Base-by-base conservation (phyloP, 1,140 invertebrate genomes). In the Formica exsecta region DNA sequence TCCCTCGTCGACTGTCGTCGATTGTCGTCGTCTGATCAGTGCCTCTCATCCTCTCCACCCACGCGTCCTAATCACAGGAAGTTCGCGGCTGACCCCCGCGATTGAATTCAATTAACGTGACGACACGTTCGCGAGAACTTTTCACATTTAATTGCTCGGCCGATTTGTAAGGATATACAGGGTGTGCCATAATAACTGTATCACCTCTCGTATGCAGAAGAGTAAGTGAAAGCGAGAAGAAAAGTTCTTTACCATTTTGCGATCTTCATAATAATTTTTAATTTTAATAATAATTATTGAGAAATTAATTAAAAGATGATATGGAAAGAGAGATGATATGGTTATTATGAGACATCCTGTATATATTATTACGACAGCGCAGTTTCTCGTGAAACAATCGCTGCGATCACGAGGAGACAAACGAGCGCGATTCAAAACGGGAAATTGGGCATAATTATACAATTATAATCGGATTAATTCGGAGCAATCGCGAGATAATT, bases 61-160 rank as follows among this genome's bases (percentile, higher is more conserved):
- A 29, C 48, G n/a, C 41, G 51, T 13, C 41, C 74, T 85, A 80
- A 85, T 86, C 80, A 77, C 85, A 87, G 87, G 87, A 90, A 89
- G 88, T 87, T 76, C 29, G 59, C 88, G 48, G 68, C 51, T 80
- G 81, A 86, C 76, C 74, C 32, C 59, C 80, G 75, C 79, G 79
- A 89, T 89, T 89, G 76, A 70, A 76, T 74, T 64, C 87, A 74
- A 89, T 89, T 84, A 87, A 16, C 44, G 57, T 59, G 3, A 38
- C 29, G 25, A 25, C 66, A 59, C 22, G 48, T 25, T 79, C 48
- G 25, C 66, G 76, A 51, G 84, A 59, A 83, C 64, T 86, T 80
- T n/a, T 77, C 64, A 29, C 48, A 19, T 79, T 77, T 89, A 86
- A 89, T 89, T 74, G 3, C 19, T n/a, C 19, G 25, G 22, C 5